Conservation (phyloP, 2,888 invertebrate genomes). For the Stenurella melanura region DNA sequence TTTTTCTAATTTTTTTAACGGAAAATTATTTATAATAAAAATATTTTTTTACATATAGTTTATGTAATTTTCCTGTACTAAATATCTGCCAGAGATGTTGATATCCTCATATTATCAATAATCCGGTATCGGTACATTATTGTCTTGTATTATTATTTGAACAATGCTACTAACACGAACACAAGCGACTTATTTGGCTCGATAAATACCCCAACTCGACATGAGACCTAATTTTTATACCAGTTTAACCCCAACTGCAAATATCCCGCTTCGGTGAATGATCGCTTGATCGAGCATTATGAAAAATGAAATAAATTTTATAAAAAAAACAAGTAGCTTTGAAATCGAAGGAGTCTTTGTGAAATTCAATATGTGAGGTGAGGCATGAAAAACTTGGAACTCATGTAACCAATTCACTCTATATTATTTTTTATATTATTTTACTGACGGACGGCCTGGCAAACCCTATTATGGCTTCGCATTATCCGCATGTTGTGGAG, state of each 20-base stretch:
- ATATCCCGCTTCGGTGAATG: constrained; percentile 38
- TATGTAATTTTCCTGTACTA: no score
- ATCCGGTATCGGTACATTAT: no score
- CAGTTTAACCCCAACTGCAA: constrained; percentile 23
- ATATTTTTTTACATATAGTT: no score
- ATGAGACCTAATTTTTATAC: not conserved
- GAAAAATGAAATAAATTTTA: constrained; percentile 48
- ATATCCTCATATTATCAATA: no score
- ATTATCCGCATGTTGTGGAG: constrained; percentile 53
- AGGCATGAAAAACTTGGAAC: constrained; percentile 53
- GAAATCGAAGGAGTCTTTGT: constrained; percentile 57
- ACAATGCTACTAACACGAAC: no score
- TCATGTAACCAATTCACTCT: constrained; percentile 52
- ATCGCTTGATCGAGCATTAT: constrained; percentile 47
- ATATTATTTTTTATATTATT: constrained; percentile 57
- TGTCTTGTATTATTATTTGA: no score
- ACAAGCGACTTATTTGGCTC: not conserved
- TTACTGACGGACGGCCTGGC: constrained; percentile 48
- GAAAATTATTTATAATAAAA: no score
- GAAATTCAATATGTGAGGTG: constrained; percentile 54
- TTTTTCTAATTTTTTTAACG: no score
- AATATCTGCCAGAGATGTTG: no score
- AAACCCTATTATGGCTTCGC: constrained; percentile 54
- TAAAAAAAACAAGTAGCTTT: constrained; percentile 44
- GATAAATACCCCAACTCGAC: not conserved